Percentiles rank a stretch among this genome's conserved stretches.
Evolutionary conservation across 2,113 vertebrate genomes (phyloP).

Genomic region (Thomomys bottae): DNA sequence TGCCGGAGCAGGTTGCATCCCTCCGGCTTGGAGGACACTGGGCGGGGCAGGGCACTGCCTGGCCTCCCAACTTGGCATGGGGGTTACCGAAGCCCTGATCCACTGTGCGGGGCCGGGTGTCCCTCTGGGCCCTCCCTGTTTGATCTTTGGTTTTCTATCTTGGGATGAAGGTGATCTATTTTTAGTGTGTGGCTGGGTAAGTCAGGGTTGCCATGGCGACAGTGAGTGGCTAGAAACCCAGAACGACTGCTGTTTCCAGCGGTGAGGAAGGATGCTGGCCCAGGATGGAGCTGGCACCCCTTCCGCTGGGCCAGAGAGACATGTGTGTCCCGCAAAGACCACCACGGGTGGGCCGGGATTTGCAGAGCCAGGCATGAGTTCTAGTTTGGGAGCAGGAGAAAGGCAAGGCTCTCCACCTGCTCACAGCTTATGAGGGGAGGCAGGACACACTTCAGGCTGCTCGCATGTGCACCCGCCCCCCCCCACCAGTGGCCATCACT

Average conservation of each 20-base stretch:
- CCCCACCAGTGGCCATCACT: rapidly evolving
- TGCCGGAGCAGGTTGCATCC: rapidly evolving
- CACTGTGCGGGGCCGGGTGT: too few relatives aligned
- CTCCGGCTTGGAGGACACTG: rapidly evolving
- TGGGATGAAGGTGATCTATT: slow-evolving; percentile 86
- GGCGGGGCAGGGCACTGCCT: neutral
- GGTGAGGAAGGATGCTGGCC: too few relatives aligned
- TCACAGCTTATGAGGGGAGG: rapidly evolving
- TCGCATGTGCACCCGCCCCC: rapidly evolving
- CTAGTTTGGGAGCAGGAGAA: rapidly evolving
- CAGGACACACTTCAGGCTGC: neutral
- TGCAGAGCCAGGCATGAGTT: rapidly evolving
- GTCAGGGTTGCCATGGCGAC: slow-evolving; percentile 86
- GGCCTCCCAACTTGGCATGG: neutral
- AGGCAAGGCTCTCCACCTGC: rapidly evolving
- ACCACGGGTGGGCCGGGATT: rapidly evolving
- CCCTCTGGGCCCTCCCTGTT: neutral
- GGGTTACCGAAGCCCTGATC: rapidly evolving
- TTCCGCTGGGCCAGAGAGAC: neutral
- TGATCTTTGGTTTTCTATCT: slow-evolving; percentile 73
- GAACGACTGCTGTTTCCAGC: slow-evolving; percentile 54
- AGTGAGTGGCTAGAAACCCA: slow-evolving; percentile 80
- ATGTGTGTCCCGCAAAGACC: rapidly evolving
- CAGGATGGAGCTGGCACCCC: too few relatives aligned
- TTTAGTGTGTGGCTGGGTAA: slow-evolving; percentile 81